Evolutionary conservation across 1,140 invertebrate genomes (phyloP), one percentile per base, ranked within the genome.

Genomic region (Cotesia vestalis): DNA sequence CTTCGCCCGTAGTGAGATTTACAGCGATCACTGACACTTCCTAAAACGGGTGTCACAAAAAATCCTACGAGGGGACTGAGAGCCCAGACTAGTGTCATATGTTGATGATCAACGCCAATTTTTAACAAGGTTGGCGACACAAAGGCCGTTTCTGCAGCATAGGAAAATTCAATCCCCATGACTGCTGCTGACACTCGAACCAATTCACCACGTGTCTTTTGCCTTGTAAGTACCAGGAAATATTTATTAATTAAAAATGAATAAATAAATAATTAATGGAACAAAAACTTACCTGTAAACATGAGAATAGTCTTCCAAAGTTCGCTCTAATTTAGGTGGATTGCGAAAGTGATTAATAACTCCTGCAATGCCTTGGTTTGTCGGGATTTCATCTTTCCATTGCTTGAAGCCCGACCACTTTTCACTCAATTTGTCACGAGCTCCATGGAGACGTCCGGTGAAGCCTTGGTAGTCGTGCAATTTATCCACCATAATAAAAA

Each of bases 141-240:
- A 86, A 98, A 98, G 0, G 97, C 96, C 0, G 97, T 97, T 87
- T 98, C 97, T 0, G 96, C 97, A 0, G 97, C 95, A 80, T 99
- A 99, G 0, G 96, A 97, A 85, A 98, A 97, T 84, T 98, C 97
- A 59, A 98, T 98, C 0, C 97, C 97, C 93, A 97, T 98, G 0
- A 99, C 96, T 0, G 96, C 96, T 0, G 96, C 94, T 9, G 96
- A 97, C 61, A 98, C 91, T 2, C 95, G 88, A 46, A 98, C 90
- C 53, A 99, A 83, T 81, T 98, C 96, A 5, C 89, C 81, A 17
- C 94, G 87, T 1, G 92, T 93, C 88, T 98, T 98, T 71, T 88
- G 89, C 81, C 95, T 72, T 74, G 14, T 12, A 14, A 60, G 17
- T 38, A 27, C 3, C 1, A 27, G 55, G 55, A 59, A 59, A 62